Base-by-base conservation (phyloP, 2,888 invertebrate species). In the Synergus umbraculus region DNA sequence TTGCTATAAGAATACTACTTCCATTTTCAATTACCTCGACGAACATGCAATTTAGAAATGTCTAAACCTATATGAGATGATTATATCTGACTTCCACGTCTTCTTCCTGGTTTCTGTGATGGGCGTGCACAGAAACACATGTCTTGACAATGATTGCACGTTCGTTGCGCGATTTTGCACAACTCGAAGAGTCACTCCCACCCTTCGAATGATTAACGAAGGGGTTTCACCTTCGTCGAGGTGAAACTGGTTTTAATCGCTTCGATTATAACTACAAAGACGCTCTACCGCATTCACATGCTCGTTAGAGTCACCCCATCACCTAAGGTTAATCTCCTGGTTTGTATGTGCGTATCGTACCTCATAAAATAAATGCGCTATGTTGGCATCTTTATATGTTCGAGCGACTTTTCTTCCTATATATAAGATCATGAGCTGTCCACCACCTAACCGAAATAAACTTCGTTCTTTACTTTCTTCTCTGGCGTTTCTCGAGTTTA, bases 221-320 rank as follows among this genome's bases (percentile, higher is more conserved):
- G 79, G 58, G 78, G 69, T 58, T 78, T 77, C 78, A 79, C 79
- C 81, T 81, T 79, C 58, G 83, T 80, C 80, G 82, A 77, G 77
- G 69, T 63, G 78, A 82, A 85, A 84, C 83, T 83, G 86, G 83
- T 84, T 87, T 87, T 86, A 87, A 87, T 87, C 86, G 84, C 77
- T 84, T 83, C 84, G 82, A 87, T 87, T 87, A 87, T 84, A 37
- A 80, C 81, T 76, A 60, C 37, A 77, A 79, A 76, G 77, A 78
- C 69, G 76, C 76, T 77, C 76, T 73, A 76, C 79, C 77, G 69
- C 76, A 64, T 76, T 63, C 78, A 77, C 80, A 78, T 78, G 54
- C 54, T 54, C 54, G 54, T 54, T 54, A 54, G 54, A 18, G 54
- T 13, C 9, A 54, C n/a, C 54, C 54, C 54, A 54, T 54, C 54